Evolutionary conservation across 2,113 vertebrate species (phyloP), one percentile per base, ranked within the genome.

Genomic region (Illadopsis cleaveri): DNA sequence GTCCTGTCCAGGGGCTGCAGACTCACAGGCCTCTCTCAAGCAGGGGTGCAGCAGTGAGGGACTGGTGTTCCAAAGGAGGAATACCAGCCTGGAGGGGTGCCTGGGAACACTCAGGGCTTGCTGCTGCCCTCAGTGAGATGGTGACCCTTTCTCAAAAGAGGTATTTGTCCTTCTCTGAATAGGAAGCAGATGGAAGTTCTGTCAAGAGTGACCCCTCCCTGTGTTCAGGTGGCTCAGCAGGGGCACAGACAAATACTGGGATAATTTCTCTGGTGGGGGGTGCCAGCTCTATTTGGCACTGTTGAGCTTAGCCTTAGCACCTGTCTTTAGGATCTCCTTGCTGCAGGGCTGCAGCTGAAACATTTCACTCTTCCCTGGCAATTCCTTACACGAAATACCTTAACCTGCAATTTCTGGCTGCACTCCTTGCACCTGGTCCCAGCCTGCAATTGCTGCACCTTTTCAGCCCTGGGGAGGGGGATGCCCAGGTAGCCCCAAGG

Each of bases 241-340:
- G 33, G 75, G 14, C 48, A 42, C 18, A 51, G 35, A 19, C 19
- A 54, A 70, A 58, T 18, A 13, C 1, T 66, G 31, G 47, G 71
- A 45, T 30, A 8, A 7, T 33, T 50, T 71, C 21, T 58, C 25
- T 66, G 33, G 4, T 4, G 13, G 5, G 7, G 14, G 6, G 4
- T 73, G 23, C 11, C 60, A 58, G 53, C 31, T 77, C 40, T 47
- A 2, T 33, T 72, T 56, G 54, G 8, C 31, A 33, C 22, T 20
- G 4, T 24, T 0, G 0, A 51, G 48, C 44, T 58, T 22, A 75
- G 19, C n/a, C 7, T 35, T 24, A 62, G 22, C 23, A 27, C 12
- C 47, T 38, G 21, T 16, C 33, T 77, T 38, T 17, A 51, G n/a
- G 40, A 38, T 51, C 12, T 42, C 28, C 54, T n/a, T 91, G 53